These are phyloP conservation scores for Periophthalmodon schlosseri DNA, from an alignment of 2,113 vertebrate species.

Conservation along the genomic window DNA sequence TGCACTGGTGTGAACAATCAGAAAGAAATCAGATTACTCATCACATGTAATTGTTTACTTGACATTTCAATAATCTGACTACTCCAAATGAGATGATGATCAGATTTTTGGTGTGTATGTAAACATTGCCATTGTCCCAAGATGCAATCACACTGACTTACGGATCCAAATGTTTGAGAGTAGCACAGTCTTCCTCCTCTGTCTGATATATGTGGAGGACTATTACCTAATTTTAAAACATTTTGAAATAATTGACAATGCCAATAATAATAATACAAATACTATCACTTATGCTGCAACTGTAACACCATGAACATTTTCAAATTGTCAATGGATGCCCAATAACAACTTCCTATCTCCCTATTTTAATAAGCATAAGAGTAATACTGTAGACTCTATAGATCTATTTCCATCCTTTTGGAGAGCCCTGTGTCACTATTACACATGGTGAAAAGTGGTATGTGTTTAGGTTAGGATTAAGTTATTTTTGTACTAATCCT, in stretches of 20 bases:
- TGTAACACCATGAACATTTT: too few species aligned
- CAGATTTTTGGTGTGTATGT: too few species aligned
- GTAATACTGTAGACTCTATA: neutral
- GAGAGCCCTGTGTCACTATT: neutral
- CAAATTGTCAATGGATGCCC: neutral
- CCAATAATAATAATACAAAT: neutral
- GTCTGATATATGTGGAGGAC: neutral
- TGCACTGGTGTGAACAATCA: too few species aligned
- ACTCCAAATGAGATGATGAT: too few species aligned
- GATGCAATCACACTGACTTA: neutral
- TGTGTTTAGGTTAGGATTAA: slow-evolving; percentile 5
- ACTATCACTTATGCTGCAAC: too few species aligned
- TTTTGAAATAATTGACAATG: neutral
- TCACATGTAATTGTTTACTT: too few species aligned
- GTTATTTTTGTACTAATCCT: slow-evolving; percentile 49
- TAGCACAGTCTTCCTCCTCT: neutral
- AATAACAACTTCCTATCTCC: neutral
- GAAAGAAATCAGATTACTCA: too few species aligned
- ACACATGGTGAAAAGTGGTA: slow-evolving; percentile 15
- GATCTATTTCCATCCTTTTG: neutral
- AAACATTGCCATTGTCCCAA: neutral
- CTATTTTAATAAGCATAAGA: too few species aligned
- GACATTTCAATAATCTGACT: too few species aligned
- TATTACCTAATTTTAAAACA: neutral
- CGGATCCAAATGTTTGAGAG: neutral